phyloP scores from a whole-genome alignment of 2,113 vertebrate genomes.

The Zingel zingel region DNA sequence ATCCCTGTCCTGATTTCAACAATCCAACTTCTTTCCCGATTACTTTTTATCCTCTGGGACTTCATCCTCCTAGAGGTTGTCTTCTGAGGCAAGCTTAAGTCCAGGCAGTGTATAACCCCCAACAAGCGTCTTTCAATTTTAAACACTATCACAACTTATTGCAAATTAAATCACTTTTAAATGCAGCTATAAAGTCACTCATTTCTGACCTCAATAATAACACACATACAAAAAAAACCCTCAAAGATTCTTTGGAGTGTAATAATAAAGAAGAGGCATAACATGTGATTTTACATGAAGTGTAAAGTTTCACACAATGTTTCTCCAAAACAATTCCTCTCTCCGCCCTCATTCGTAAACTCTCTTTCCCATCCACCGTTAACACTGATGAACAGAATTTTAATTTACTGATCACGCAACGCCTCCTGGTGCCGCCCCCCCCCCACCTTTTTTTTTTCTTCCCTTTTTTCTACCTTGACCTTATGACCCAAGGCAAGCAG shows the following conservation, averaged over 20 bases:
- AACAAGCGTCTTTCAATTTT: neutral
- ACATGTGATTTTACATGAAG: neutral
- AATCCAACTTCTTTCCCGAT: neutral
- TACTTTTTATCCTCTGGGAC: neutral
- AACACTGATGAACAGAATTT: conserved; percentile 60
- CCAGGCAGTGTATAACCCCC: neutral
- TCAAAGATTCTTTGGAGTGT: neutral
- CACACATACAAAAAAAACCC: neutral
- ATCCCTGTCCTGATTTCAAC: neutral
- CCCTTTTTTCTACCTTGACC: conserved; percentile 69
- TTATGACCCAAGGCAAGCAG: conserved; percentile 64
- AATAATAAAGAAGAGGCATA: neutral
- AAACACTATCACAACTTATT: neutral
- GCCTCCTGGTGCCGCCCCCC: conserved; percentile 6
- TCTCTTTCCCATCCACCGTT: neutral
- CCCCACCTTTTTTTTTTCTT: neutral
- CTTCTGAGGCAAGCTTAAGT: neutral
- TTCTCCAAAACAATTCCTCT: conserved; percentile 4
- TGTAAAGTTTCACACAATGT: neutral
- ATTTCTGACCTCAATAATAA: neutral
- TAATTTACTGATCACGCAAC: conserved; percentile 69
- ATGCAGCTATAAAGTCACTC: neutral
- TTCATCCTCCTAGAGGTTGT: neutral
- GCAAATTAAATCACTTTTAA: neutral
- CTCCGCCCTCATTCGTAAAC: neutral